Conservation (phyloP, 2,113 vertebrate species). For the Rhizomys pruinosus region DNA sequence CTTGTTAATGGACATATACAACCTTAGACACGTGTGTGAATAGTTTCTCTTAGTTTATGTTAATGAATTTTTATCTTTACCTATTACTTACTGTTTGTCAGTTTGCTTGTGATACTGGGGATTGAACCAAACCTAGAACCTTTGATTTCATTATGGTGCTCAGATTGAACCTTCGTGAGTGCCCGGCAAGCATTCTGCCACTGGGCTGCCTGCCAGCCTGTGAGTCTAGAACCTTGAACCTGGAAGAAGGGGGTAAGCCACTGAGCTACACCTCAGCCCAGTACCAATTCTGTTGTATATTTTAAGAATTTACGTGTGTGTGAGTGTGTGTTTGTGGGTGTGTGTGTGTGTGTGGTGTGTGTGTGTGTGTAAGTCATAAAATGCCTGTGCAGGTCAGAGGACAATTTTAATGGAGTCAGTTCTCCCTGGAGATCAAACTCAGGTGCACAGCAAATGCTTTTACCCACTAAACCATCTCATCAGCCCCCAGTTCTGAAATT, state of each 20-base stretch:
- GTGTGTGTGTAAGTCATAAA: background rate
- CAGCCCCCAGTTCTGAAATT: background rate
- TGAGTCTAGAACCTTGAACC: background rate
- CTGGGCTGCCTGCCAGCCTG: background rate
- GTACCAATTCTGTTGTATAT: background rate
- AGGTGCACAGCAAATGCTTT: background rate
- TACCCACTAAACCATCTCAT: background rate
- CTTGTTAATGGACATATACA: background rate
- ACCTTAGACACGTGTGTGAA: background rate
- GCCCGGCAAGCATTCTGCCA: background rate
- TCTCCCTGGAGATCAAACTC: background rate
- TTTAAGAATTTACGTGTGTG: background rate
- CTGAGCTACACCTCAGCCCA: too few relatives aligned
- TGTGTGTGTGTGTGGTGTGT: background rate
- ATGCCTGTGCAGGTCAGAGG: background rate
- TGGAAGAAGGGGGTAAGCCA: too few relatives aligned
- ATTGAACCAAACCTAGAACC: too few relatives aligned
- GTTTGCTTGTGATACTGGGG: background rate
- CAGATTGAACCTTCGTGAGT: too few relatives aligned
- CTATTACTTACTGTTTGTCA: too few relatives aligned
- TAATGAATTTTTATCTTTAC: slow-evolving; percentile 7
- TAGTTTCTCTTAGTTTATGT: background rate
- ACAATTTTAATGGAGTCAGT: background rate
- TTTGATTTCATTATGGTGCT: background rate
- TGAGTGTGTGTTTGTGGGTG: background rate